Conservation (phyloP, 1,140 invertebrate species). For the Oryctes rhinoceros region DNA sequence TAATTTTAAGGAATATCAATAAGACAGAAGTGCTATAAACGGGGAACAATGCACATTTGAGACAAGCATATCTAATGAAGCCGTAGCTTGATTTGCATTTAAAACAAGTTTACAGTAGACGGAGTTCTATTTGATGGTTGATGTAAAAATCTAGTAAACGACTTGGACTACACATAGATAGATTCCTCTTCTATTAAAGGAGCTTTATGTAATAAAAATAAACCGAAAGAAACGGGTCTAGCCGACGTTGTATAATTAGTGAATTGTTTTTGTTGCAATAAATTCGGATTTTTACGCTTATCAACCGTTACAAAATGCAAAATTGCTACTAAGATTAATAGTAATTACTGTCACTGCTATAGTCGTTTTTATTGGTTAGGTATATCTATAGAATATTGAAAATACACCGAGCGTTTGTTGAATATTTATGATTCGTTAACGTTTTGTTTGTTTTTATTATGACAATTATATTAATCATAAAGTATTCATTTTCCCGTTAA, state of each 20-base stretch:
- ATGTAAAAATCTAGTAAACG: not conserved
- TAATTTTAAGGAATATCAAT: not conserved
- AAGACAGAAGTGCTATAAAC: not conserved
- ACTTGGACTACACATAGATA: not conserved
- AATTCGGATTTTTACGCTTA: not conserved
- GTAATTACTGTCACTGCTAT: not conserved
- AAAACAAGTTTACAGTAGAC: constrained; percentile 30
- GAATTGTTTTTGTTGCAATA: constrained; percentile 8
- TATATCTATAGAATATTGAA: not conserved
- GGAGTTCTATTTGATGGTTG: not conserved
- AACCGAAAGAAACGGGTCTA: not conserved
- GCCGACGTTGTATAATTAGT: constrained; percentile 12
- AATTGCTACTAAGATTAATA: not conserved
- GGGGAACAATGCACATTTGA: constrained; percentile 19
- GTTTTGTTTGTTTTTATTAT: constrained; percentile 24
- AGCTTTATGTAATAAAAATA: not conserved
- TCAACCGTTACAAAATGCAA: not conserved
- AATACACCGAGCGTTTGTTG: not conserved
- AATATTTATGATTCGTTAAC: constrained; percentile 20
- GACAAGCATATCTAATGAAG: constrained; percentile 37
- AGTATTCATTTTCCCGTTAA: not conserved
- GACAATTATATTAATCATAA: not conserved
- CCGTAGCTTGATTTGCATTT: constrained; percentile 32
- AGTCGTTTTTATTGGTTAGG: not conserved
- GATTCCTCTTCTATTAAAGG: not conserved